A percentile compares a stretch with the other conserved stretches of the same genome.
These are phyloP conservation scores for Spilosoma lubricipeda DNA, from an alignment of 2,888 invertebrate species.

Conservation along the genomic window DNA sequence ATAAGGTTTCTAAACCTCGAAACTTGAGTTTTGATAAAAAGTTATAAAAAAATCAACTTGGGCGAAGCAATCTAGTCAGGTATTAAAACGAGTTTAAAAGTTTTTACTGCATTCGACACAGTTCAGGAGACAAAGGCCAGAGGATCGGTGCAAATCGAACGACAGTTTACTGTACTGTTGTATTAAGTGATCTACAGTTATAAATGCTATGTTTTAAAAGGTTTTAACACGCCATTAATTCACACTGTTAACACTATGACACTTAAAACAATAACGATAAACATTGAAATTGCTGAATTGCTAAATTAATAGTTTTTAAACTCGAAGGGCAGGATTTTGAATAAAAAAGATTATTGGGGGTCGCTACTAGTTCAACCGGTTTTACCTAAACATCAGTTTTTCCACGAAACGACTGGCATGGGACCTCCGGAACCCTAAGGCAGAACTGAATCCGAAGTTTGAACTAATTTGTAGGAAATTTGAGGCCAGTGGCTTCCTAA, in stretches of 20 bases:
- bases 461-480: too few relatives aligned
- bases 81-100: slow-evolving; percentile 49
- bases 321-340: too few relatives aligned
- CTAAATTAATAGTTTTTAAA: too few relatives aligned
- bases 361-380: too few relatives aligned
- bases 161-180: slow-evolving; percentile 56
- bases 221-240: not conserved
- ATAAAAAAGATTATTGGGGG: too few relatives aligned
- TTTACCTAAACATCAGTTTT: too few relatives aligned
- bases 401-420: too few relatives aligned
- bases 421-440: too few relatives aligned
- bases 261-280: not conserved
- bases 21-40: slow-evolving; percentile 41
- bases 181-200: slow-evolving; percentile 58
- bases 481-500: too few relatives aligned
- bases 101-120: slow-evolving; percentile 54
- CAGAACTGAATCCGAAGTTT: too few relatives aligned
- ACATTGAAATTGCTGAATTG: too few relatives aligned
- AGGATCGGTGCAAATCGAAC: slow-evolving; percentile 53
- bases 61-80: slow-evolving; percentile 31
- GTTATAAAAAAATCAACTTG: slow-evolving; percentile 25
- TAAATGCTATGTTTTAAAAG: slow-evolving; percentile 41
- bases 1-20: slow-evolving; percentile 33
- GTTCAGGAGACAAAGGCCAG: slow-evolving; percentile 56
- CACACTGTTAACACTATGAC: not conserved